Conservation (phyloP, 2,888 invertebrate genomes). For the Synergus itoensis region DNA sequence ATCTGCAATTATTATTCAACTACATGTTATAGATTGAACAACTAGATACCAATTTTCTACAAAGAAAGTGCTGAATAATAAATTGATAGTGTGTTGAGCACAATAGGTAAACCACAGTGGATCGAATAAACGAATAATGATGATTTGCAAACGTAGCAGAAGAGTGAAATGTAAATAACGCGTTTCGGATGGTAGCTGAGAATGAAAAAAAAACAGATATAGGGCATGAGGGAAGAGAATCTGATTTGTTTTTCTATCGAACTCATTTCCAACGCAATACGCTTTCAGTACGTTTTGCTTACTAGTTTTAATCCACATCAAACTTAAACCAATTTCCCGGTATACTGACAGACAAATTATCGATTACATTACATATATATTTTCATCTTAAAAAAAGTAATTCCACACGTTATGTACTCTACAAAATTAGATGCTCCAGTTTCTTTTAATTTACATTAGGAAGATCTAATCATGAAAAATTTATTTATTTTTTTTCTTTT, state of each 20-base stretch:
- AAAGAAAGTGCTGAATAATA: background rate
- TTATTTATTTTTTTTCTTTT: too few relatives aligned
- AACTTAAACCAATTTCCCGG: background rate
- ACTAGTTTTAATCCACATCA: background rate
- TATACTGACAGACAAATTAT: background rate
- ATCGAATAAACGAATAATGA: constrained; percentile 14
- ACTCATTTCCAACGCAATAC: constrained; percentile 2
- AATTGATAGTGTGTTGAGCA: background rate
- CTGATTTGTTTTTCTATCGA: constrained; percentile 5
- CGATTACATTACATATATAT: background rate
- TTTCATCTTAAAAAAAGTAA: background rate
- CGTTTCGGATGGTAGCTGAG: background rate
- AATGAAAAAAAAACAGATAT: background rate
- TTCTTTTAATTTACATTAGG: too few relatives aligned
- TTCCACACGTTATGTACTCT: background rate
- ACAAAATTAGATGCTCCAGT: too few relatives aligned
- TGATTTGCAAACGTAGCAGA: constrained; percentile 9
- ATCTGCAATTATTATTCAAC: background rate
- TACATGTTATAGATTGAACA: background rate
- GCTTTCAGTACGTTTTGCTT: background rate
- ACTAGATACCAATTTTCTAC: background rate
- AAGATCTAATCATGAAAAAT: too few relatives aligned
- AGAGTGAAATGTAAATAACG: constrained; percentile 37
- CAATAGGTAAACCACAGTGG: background rate
- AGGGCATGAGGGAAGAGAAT: background rate